A percentile compares a stretch with the other conserved stretches of the same genome.
These are phyloP conservation scores for Oreocharis arfaki DNA, from an alignment of 2,113 vertebrate species.

Conservation along the genomic window DNA sequence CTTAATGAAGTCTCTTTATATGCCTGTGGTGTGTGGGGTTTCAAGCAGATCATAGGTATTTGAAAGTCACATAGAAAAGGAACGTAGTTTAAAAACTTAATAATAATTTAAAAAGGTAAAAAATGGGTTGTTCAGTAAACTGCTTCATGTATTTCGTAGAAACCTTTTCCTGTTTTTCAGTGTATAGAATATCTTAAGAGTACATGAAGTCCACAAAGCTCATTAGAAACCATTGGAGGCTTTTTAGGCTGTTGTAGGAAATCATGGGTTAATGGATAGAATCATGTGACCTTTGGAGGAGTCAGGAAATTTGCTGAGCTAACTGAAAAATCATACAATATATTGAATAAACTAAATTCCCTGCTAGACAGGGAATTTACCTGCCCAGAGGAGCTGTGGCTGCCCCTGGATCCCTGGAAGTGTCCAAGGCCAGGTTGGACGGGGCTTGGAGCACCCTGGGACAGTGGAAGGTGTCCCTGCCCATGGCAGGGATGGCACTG, in stretches of 20 bases:
- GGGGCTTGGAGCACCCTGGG: rapidly evolving
- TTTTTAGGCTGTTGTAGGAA: neutral
- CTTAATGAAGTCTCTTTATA: neutral
- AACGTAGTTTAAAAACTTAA: neutral
- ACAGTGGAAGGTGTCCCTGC: neutral
- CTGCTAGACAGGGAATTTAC: neutral
- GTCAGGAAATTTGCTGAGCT: neutral
- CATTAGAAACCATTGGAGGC: neutral
- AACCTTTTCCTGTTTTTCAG: neutral
- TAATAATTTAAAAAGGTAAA: neutral
- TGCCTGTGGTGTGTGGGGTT: neutral
- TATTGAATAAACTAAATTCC: neutral
- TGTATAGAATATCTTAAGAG: neutral
- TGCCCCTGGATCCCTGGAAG: neutral
- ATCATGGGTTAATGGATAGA: neutral
- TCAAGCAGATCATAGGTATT: neutral
- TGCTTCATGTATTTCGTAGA: neutral
- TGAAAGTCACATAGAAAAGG: neutral
- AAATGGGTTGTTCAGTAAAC: neutral
- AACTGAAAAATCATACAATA: neutral
- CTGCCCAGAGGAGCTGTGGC: neutral
- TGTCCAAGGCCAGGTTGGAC: rapidly evolving
- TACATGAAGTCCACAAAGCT: neutral
- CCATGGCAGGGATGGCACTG: rapidly evolving
- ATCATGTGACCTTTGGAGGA: neutral